Base-by-base conservation (phyloP, 2,797 vertebrate genomes). In the Tadarida brasiliensis region DNA sequence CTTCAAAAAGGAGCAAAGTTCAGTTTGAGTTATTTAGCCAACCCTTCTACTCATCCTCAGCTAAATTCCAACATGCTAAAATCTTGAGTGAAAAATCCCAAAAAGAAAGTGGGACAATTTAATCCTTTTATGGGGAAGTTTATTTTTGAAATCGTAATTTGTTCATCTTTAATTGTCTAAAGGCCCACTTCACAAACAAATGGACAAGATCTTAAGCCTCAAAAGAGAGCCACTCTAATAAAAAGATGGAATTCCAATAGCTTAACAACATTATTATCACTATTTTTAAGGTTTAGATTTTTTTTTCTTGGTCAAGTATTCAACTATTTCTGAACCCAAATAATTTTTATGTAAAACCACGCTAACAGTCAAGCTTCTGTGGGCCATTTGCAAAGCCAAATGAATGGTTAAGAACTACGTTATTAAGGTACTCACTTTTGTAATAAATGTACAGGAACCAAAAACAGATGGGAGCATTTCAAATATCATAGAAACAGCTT, bases 401-500 rank as follows among this genome's bases (percentile, higher is more conserved):
- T 83, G 96, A 88, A 95, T 59, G 35, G n/a, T 81, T 95, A 81
- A 73, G 85, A 95, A 90, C 65, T 94, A 93, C 10, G 83, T 95
- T 88, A 95, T 89, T 93, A 95, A 93, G 67, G 51, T 93, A 90
- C 82, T 97, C 90, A 94, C 84, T 93, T 97, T 93, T 93, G 85
- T 68, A 96, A 96, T 95, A 95, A 95, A 81, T 95, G 67, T 78
- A 95, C 68, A 92, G 84, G 76, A 95, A 95, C 33, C 39, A 92
- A 96, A 96, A 94, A 91, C 71, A 97, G 83, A 97, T 90, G 56
- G 68, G 67, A 94, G 56, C 26, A 63, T 90, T 94, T 96, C 61
- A 95, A 94, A 94, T 95, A 97, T 61, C 91, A 95, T 67, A 95
- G 90, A 97, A 91, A 80, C 87, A 95, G 67, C 85, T 97, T 97